Percentiles rank a stretch among this genome's conserved stretches.
These are phyloP conservation scores for Cygnus buccinator DNA, from an alignment of 2,113 vertebrate species.

Conservation along the genomic window DNA sequence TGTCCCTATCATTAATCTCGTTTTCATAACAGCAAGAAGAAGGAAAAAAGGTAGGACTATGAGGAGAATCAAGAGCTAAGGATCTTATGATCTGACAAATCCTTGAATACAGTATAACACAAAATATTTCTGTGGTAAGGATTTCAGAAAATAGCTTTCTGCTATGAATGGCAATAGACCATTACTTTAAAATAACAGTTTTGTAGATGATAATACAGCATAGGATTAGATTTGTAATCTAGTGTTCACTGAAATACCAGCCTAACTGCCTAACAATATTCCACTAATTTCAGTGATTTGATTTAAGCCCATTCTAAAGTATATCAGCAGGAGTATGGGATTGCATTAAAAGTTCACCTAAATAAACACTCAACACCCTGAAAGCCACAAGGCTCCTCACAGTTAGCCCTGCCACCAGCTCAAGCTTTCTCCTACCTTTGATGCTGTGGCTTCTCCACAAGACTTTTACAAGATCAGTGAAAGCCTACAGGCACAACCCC, in stretches of 20 bases:
- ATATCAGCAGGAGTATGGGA: neutral
- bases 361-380: neutral
- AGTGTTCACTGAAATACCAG: neutral
- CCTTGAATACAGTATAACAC: neutral
- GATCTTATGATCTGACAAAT: neutral
- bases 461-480: neutral
- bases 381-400: neutral
- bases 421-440: accelerated
- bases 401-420: neutral
- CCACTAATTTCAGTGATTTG: neutral
- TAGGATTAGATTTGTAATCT: neutral
- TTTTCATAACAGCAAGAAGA: neutral
- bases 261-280: neutral
- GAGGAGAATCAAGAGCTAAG: neutral
- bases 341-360: neutral
- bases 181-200: neutral
- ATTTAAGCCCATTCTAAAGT: neutral
- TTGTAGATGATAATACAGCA: neutral
- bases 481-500: neutral
- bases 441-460: accelerated
- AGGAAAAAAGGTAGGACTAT: accelerated
- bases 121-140: neutral
- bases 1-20: neutral
- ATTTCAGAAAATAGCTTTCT: neutral
- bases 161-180: neutral